Conservation (phyloP, 2,888 invertebrate species). For the Apeira syringaria region DNA sequence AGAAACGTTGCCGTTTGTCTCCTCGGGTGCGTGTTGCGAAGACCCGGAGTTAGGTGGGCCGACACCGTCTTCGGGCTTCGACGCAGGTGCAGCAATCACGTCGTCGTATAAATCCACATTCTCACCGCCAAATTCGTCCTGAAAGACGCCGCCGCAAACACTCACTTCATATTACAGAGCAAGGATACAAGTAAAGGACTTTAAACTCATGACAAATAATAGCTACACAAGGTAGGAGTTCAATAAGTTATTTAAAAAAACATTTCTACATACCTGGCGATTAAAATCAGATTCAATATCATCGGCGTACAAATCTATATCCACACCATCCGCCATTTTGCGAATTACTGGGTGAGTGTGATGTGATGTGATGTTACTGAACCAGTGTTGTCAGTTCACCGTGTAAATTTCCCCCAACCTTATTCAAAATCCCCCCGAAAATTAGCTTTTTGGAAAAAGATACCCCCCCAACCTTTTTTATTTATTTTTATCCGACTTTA, state of each 20-base stretch:
- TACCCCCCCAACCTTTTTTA: too few relatives aligned
- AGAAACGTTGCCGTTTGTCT: slow-evolving; percentile 87
- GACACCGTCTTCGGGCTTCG: slow-evolving; percentile 83
- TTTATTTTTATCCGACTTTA: too few relatives aligned
- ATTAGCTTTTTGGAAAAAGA: too few relatives aligned
- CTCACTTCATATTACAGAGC: slow-evolving; percentile 8
- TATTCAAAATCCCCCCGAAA: too few relatives aligned
- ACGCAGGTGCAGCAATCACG: slow-evolving; percentile 92
- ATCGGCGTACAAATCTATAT: slow-evolving; percentile 98
- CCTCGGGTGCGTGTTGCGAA: slow-evolving; percentile 82
- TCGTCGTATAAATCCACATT: slow-evolving; percentile 98
- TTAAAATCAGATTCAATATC: slow-evolving; percentile 97
- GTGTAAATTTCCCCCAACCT: too few relatives aligned
- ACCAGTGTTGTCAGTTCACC: too few relatives aligned
- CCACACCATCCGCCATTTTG: slow-evolving; percentile 96
- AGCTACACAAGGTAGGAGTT: too few relatives aligned
- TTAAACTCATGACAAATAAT: too few relatives aligned
- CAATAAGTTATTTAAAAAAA: neutral
- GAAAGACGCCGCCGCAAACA: slow-evolving; percentile 52
- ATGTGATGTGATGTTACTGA: too few relatives aligned
- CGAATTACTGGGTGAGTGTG: too few relatives aligned
- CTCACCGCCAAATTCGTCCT: slow-evolving; percentile 93
- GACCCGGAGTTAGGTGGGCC: slow-evolving; percentile 83
- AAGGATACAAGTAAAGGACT: neutral
- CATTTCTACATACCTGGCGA: slow-evolving; percentile 60